Evolutionary conservation across 2,888 invertebrate species (phyloP), one percentile per base, ranked within the genome.

Genomic region (Dermolepida albohirtum): DNA sequence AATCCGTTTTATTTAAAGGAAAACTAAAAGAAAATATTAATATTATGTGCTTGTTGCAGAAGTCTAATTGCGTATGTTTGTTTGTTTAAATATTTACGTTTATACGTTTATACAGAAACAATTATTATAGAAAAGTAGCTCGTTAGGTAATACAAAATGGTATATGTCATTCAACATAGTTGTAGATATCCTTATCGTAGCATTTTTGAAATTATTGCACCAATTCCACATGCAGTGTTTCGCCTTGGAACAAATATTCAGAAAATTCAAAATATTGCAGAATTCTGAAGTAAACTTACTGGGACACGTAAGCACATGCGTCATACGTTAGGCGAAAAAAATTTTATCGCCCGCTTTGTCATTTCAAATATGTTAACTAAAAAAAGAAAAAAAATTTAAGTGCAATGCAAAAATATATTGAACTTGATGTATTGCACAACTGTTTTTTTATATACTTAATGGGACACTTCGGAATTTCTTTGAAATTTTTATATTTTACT

Each of bases 191-290:
- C 44, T 59, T 59, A 59, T 59, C 59, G 44, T 29, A 44, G 14
- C 44, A 44, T 59, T 59, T 44, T 29, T 44, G 59, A 44, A 43
- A 59, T 59, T 16, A 40, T 44, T 59, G 59, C 44, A 43, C 59
- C 44, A 59, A 44, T 59, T 59, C 59, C 59, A 44, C 10, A 59
- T 59, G 59, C 44, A 44, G 27, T 6, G 44, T 34, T 59, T 59
- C 44, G 44, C 59, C 59, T 59, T 59, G 44, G 44, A 27, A 12
- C 12, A 54, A 54, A 54, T 39, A 40, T 39, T 54, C 40, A 10
- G 16, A 59, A 59, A 59, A 59, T 59, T 59, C 59, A 44, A 59
- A 59, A 43, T 47, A 59, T 59, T 44, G 16, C 29, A 59, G 29
- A 59, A 59, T 59, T 59, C 59, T 59, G 43, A 59, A 29, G 59